Evolutionary conservation across 2,797 vertebrate genomes (phyloP), one percentile per base, ranked within the genome.

Genomic region (Lagorchestes hirsutus): DNA sequence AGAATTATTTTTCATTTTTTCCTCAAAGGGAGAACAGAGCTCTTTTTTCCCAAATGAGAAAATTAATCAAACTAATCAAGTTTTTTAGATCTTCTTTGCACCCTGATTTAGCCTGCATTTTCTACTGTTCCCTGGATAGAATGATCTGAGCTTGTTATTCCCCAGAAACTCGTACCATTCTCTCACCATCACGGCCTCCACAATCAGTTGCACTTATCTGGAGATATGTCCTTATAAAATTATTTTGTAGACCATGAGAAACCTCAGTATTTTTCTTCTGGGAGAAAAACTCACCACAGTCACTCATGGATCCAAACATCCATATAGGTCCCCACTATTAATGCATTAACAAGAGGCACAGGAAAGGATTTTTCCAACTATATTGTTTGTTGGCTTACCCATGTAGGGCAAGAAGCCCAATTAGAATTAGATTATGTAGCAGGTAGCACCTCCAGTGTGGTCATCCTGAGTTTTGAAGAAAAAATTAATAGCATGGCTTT

Each of bases 231-330:
- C 31, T 34, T 34, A 34, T 16, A 62, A 62, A 4, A 55, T 74
- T 28, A 90, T 58, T 55, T 62, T 54, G 12, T 5, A 8, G 58
- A 22, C 34, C 90, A 46, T 14, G 31, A n/a, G 28, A 55, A 29
- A 18, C 90, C 2, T 52, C 22, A 0, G 4, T 31, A 12, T 34
- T 16, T 0, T 3, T 31, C 92, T 2, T 28, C 58, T 8, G 5
- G 46, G 1, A 1, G 28, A 0, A 6, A 57, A 91, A 50, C 5
- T 58, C 40, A 16, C 0, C 1, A 9, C 0, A 0, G 46, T 40
- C 0, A 0, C 40, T 22, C 3, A 40, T n/a, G 90, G 56, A 55
- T 46, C 57, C 40, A 11, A 54, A 18, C 13, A 34, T 22, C 3
- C 31, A 3, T 12, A 13, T 55, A 54, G 40, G 40, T 14, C 9